Conservation (phyloP, 2,113 vertebrate genomes). For the Gavia stellata region DNA sequence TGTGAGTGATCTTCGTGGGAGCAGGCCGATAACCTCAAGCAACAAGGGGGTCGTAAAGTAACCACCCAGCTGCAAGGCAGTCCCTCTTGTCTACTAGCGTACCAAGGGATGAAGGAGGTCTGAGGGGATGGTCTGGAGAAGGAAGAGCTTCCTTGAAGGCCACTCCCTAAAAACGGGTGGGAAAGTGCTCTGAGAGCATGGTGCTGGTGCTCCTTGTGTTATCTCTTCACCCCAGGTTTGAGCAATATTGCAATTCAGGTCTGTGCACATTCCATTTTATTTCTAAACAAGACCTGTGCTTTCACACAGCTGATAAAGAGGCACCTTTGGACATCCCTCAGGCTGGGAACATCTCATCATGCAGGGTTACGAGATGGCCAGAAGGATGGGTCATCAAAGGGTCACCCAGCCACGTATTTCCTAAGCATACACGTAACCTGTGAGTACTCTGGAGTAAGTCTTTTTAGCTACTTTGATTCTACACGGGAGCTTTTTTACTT, state of each 20-base stretch:
- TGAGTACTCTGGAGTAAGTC: background rate
- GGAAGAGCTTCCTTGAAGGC: background rate
- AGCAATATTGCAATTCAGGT: background rate
- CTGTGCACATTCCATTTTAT: background rate
- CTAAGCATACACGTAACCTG: rapidly evolving
- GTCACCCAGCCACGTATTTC: background rate
- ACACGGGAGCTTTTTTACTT: background rate
- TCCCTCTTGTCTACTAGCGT: background rate
- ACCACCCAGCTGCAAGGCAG: background rate
- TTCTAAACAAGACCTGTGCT: background rate
- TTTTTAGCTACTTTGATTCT: background rate
- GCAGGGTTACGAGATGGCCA: background rate
- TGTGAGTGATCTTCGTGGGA: rapidly evolving
- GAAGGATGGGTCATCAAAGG: background rate
- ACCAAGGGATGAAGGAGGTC: background rate
- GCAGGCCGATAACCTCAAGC: background rate
- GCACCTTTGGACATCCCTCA: background rate
- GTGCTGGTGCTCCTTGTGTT: background rate
- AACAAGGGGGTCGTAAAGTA: rapidly evolving
- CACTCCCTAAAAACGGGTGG: background rate
- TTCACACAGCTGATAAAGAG: background rate
- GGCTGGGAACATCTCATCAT: background rate
- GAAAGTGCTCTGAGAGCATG: background rate
- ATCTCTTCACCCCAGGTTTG: background rate
- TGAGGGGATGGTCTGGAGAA: background rate